phyloP scores from a whole-genome alignment of 2,888 invertebrate genomes.

The Orthonychiurus folsomi region DNA sequence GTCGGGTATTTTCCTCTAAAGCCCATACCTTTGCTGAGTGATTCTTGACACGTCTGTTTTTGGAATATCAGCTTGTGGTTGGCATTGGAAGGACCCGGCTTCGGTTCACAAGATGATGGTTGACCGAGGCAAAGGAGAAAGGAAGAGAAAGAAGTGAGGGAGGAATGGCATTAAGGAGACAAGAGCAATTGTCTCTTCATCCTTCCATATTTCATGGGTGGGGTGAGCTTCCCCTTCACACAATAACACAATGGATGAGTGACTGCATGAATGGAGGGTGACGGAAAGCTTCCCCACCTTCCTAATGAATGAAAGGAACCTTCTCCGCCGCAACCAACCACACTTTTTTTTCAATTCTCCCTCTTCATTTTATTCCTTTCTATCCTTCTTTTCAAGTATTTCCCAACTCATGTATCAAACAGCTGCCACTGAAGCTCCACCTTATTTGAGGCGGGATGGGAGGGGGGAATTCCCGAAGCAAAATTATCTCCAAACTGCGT shows the following conservation, averaged over 20 bases:
- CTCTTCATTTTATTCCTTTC: neutral
- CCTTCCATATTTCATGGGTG: constrained; percentile 16
- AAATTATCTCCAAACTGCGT: no score
- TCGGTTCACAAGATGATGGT: neutral
- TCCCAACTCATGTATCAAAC: neutral
- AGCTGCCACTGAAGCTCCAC: no score
- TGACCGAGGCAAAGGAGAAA: neutral
- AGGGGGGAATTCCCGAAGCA: no score
- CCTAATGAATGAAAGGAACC: constrained; percentile 1
- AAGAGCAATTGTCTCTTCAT: constrained; percentile 19
- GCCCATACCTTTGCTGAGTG: constrained; percentile 7
- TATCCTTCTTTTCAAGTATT: neutral
- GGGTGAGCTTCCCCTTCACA: neutral
- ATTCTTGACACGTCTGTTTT: constrained; percentile 11
- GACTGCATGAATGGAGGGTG: neutral
- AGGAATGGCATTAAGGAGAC: constrained; percentile 2
- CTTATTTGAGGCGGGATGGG: no score
- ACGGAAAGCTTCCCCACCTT: neutral
- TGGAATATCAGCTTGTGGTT: constrained; percentile 6
- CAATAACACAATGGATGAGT: constrained; percentile 1
- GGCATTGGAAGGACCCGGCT: neutral
- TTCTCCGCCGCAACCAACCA: no score
- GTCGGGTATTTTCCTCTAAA: neutral
- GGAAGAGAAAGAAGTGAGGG: neutral
- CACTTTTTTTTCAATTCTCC: neutral